phyloP scores from a whole-genome alignment of 1,140 invertebrate genomes.

The Drosophila pandora region DNA sequence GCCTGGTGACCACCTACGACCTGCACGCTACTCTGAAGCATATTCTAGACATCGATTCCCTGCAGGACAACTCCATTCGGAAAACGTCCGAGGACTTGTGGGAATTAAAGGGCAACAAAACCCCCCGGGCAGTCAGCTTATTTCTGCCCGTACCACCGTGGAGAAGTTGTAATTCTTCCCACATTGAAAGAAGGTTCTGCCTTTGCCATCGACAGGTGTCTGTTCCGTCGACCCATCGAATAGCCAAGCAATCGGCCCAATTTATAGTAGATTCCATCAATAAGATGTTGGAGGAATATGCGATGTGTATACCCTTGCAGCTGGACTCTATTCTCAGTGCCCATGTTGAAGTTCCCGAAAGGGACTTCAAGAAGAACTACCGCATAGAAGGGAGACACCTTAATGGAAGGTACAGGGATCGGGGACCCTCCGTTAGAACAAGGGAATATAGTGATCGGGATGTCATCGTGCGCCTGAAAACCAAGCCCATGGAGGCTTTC shows the following conservation, averaged over 20 bases:
- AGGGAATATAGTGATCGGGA: conserved; percentile 64
- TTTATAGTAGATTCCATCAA: conserved; percentile 17
- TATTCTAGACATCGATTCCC: conserved; percentile 84
- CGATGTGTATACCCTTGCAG: conserved; percentile 9
- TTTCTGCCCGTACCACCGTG: conserved; percentile 14
- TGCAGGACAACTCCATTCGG: conserved; percentile 58
- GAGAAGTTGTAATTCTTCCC: conserved; percentile 21
- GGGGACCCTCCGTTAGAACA: conserved; percentile 48
- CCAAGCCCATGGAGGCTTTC: conserved; percentile 87
- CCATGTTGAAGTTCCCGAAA: conserved; percentile 1
- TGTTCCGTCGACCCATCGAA: not conserved
- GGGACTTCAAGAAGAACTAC: conserved; percentile 3
- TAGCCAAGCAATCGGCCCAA: not conserved
- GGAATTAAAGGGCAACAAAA: not conserved
- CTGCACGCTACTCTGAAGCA: conserved; percentile 88
- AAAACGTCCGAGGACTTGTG: conserved; percentile 75
- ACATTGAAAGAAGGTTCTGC: conserved; percentile 10
- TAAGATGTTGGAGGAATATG: conserved; percentile 17
- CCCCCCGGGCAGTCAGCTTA: conserved; percentile 13
- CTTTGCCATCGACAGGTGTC: conserved; percentile 17
- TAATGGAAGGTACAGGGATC: not conserved
- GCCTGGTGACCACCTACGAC: conserved; percentile 92
- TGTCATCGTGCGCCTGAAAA: conserved; percentile 85
- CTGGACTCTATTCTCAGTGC: conserved; percentile 30
- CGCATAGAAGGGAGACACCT: not conserved